Conservation (phyloP, 2,888 invertebrate genomes). For the Leptinotarsa peninsularis region DNA sequence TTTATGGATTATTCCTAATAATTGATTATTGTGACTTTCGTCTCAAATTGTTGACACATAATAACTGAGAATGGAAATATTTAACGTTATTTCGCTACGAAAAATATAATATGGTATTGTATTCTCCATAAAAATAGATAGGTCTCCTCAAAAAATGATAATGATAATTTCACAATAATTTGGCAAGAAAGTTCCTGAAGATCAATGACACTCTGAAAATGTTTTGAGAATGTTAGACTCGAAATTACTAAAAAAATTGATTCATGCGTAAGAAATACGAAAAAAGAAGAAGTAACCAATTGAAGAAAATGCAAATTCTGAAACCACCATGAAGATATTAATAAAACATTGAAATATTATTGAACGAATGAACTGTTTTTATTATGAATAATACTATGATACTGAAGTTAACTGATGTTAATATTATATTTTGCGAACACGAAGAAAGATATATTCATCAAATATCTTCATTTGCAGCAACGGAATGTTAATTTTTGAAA, state of each 20-base stretch:
- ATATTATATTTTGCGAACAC: neutral
- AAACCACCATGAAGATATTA: neutral
- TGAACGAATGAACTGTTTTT: neutral
- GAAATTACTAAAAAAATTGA: neutral
- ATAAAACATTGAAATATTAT: neutral
- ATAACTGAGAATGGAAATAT: too few relatives aligned
- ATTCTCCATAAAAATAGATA: too few relatives aligned
- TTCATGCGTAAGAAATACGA: neutral
- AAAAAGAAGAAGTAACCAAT: neutral
- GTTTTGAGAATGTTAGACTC: neutral
- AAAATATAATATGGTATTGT: too few relatives aligned
- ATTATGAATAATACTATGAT: too few relatives aligned
- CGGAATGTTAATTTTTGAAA: too few relatives aligned
- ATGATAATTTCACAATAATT: neutral
- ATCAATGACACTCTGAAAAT: conserved; percentile 7
- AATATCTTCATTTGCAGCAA: too few relatives aligned
- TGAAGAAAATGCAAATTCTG: neutral
- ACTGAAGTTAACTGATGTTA: neutral
- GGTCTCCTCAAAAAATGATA: too few relatives aligned
- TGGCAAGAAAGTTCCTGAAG: neutral
- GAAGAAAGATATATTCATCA: too few relatives aligned
- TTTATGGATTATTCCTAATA: too few relatives aligned
- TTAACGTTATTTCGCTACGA: too few relatives aligned
- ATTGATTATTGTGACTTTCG: too few relatives aligned
- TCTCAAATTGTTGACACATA: too few relatives aligned